phyloP scores from a whole-genome alignment of 2,113 vertebrate species.

The Plestiodon gilberti region DNA sequence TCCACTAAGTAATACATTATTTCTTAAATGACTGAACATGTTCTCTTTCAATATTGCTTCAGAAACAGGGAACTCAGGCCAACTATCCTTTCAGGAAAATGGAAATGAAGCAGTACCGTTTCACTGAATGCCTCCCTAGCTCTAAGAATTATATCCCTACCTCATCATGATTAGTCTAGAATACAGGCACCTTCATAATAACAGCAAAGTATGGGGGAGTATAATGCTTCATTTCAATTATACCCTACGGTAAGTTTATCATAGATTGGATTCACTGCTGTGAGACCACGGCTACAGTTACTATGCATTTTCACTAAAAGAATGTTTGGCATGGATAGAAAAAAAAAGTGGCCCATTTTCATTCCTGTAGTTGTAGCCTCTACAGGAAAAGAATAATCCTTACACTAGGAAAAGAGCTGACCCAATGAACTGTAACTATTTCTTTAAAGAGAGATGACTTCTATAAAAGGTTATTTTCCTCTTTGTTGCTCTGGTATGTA shows the following conservation, averaged over 20 bases:
- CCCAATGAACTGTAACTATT: slow-evolving; percentile 44
- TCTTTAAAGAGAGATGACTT: slow-evolving; percentile 46
- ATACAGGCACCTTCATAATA: slow-evolving; percentile 56
- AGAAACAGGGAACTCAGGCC: slow-evolving; percentile 43
- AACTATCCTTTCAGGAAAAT: slow-evolving; percentile 43
- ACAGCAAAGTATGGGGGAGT: slow-evolving; percentile 32
- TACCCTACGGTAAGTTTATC: slow-evolving; percentile 51
- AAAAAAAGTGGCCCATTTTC: slow-evolving; percentile 55
- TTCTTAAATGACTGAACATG: slow-evolving; percentile 8
- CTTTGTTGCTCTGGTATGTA: slow-evolving; percentile 49
- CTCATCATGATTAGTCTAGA: slow-evolving; percentile 57
- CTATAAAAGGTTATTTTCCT: slow-evolving; percentile 65
- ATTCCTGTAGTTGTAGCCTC: slow-evolving; percentile 19
- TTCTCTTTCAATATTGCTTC: slow-evolving; percentile 39
- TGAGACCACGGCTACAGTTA: slow-evolving; percentile 38
- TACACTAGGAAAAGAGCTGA: slow-evolving; percentile 15
- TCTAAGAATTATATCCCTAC: slow-evolving; percentile 54
- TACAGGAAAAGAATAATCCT: background rate
- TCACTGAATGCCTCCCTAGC: slow-evolving; percentile 55
- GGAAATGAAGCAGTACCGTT: slow-evolving; percentile 52
- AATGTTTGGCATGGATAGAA: slow-evolving; percentile 44
- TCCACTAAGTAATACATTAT: background rate
- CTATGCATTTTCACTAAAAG: slow-evolving; percentile 51
- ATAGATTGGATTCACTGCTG: slow-evolving; percentile 45
- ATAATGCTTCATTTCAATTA: slow-evolving; percentile 63